Conservation (phyloP, 2,797 vertebrate species). For the Alfaro cultratus region DNA sequence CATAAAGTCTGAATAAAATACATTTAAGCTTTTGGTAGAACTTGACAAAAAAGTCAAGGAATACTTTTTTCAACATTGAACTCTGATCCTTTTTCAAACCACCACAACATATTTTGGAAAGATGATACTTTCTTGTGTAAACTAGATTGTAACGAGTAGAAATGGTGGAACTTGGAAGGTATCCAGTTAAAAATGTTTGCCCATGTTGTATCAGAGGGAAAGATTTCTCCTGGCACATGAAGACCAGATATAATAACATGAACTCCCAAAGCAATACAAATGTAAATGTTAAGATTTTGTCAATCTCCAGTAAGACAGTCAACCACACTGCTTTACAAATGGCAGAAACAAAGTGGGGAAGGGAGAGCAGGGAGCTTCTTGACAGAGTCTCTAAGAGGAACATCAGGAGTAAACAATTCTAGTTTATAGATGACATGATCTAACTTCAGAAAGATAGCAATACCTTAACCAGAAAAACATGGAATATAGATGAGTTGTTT, state of each 20-base stretch:
- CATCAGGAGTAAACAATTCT: background rate
- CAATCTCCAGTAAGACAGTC: conserved; percentile 13
- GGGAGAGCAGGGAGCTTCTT: background rate
- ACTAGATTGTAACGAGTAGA: conserved; percentile 30
- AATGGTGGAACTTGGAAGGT: conserved; percentile 23
- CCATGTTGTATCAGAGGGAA: conserved; percentile 25
- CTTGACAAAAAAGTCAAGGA: background rate
- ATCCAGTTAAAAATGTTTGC: conserved; percentile 37
- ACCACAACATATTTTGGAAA: conserved; percentile 52
- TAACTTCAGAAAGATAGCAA: background rate
- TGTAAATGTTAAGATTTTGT: conserved; percentile 10
- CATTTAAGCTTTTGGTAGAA: background rate
- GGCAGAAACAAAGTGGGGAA: background rate
- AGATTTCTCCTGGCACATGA: conserved; percentile 16
- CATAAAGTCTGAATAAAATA: background rate
- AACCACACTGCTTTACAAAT: conserved; percentile 20
- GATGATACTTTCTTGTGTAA: conserved; percentile 63
- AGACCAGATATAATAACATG: background rate
- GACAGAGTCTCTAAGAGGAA: background rate
- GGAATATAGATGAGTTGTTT: background rate
- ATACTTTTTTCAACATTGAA: background rate
- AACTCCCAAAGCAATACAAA: background rate
- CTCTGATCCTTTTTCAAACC: conserved; percentile 17
- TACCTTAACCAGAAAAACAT: background rate
- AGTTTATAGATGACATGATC: background rate